phyloP scores from a whole-genome alignment of 2,888 invertebrate genomes.

The Idaea dimidiata region DNA sequence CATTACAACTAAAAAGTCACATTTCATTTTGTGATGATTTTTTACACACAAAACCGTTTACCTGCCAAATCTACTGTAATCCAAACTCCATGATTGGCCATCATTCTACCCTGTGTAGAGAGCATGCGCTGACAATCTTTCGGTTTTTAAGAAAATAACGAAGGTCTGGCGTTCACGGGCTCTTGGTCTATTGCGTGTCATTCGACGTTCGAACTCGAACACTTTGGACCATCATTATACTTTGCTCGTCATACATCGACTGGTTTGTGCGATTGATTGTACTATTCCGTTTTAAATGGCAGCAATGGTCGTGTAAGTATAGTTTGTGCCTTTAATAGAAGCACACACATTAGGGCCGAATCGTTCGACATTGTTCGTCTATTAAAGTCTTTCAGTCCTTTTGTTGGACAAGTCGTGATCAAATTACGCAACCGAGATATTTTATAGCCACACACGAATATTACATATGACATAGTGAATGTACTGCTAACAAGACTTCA shows the following conservation, averaged over 20 bases:
- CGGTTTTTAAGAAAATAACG: no score
- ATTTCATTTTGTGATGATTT: no score
- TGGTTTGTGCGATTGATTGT: slow-evolving; percentile 4
- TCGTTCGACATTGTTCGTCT: slow-evolving; percentile 69
- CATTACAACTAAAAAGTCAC: no score
- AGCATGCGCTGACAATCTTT: no score
- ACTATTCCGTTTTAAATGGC: not conserved
- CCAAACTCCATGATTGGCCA: no score
- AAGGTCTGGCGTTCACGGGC: no score
- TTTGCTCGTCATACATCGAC: slow-evolving; percentile 25
- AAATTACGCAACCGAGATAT: slow-evolving; percentile 60
- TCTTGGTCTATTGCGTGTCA: slow-evolving; percentile 27
- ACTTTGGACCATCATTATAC: slow-evolving; percentile 24
- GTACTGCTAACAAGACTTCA: slow-evolving; percentile 45
- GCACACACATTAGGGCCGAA: slow-evolving; percentile 48
- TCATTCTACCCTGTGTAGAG: no score
- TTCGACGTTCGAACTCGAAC: slow-evolving; percentile 23
- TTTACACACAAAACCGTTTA: no score
- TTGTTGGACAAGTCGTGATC: slow-evolving; percentile 68
- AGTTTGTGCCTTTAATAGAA: slow-evolving; percentile 27
- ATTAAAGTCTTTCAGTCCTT: slow-evolving; percentile 75
- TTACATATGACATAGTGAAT: slow-evolving; percentile 47
- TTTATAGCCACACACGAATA: slow-evolving; percentile 42
- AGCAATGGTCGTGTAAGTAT: slow-evolving; percentile 37
- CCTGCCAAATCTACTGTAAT: no score